Evolutionary conservation across 2,888 invertebrate species (phyloP).

Genomic region (Chrysina gloriosa): DNA sequence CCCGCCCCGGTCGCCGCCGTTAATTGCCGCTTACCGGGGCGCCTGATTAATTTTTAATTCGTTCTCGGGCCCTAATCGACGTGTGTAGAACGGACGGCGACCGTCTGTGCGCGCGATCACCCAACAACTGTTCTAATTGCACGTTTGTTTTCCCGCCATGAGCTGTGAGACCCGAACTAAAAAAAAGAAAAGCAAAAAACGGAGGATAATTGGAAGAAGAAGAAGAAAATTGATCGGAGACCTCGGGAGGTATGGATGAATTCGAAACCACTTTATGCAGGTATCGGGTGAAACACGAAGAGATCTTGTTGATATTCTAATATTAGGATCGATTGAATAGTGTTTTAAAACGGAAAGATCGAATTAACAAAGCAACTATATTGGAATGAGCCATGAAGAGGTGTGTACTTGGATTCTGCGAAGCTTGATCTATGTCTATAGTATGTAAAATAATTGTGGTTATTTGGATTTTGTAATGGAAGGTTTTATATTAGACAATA

Average conservation of each 20-base stretch:
- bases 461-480: no score
- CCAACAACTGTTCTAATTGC: conserved; percentile 60
- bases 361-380: no score
- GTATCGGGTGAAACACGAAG: no score
- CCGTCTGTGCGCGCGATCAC: conserved; percentile 56
- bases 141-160: conserved; percentile 45
- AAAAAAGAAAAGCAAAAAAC: background rate
- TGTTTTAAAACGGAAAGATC: no score
- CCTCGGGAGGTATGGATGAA: background rate
- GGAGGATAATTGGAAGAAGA: conserved; percentile 48
- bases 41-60: conserved; percentile 63
- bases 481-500: no score
- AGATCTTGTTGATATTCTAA: no score
- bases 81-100: conserved; percentile 43
- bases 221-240: conserved; percentile 48
- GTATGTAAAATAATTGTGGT: no score
- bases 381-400: no score
- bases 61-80: conserved; percentile 49
- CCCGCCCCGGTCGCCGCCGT: conserved; percentile 40
- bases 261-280: no score
- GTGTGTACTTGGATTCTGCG: no score
- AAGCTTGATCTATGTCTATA: no score
- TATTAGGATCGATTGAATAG: no score
- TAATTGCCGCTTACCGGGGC: conserved; percentile 55
- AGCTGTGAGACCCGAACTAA: background rate